These are phyloP conservation scores for Trematocara variabile DNA, from an alignment of 2,113 vertebrate species.

Conservation along the genomic window DNA sequence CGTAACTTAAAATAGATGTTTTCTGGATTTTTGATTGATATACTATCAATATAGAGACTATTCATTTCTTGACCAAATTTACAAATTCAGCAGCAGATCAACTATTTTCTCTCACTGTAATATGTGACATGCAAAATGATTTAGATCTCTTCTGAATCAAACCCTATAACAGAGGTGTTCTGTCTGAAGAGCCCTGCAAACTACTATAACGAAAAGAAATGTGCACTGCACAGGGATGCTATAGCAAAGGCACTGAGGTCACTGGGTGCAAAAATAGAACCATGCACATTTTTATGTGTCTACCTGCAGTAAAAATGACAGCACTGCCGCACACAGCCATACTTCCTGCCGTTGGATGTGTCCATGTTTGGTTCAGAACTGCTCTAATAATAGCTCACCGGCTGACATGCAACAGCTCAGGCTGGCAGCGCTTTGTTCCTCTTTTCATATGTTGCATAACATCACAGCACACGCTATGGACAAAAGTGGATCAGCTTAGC, in stretches of 20 bases:
- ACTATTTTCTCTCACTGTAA: not conserved
- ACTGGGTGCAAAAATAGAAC: not conserved
- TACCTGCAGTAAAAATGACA: not conserved
- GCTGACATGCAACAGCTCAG: not conserved
- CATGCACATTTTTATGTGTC: not conserved
- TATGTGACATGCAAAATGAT: not conserved
- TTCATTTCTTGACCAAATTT: not conserved
- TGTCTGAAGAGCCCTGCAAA: not conserved
- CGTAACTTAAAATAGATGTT: not conserved
- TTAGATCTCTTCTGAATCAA: not conserved
- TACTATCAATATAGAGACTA: not conserved
- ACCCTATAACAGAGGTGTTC: not conserved
- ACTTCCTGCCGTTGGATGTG: not conserved
- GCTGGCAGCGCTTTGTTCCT: constrained; percentile 1
- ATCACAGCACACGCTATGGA: constrained; percentile 11
- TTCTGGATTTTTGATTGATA: not conserved
- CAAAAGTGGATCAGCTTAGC: constrained; percentile 49
- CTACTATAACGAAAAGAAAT: not conserved
- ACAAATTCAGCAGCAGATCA: not conserved
- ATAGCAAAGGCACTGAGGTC: not conserved
- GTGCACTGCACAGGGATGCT: not conserved
- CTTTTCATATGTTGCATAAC: constrained; percentile 46
- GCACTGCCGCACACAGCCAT: not conserved
- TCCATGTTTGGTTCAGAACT: not conserved
- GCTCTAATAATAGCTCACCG: constrained; percentile 38